Conservation (phyloP, 1,140 invertebrate species). For the Bradysia coprophila region DNA sequence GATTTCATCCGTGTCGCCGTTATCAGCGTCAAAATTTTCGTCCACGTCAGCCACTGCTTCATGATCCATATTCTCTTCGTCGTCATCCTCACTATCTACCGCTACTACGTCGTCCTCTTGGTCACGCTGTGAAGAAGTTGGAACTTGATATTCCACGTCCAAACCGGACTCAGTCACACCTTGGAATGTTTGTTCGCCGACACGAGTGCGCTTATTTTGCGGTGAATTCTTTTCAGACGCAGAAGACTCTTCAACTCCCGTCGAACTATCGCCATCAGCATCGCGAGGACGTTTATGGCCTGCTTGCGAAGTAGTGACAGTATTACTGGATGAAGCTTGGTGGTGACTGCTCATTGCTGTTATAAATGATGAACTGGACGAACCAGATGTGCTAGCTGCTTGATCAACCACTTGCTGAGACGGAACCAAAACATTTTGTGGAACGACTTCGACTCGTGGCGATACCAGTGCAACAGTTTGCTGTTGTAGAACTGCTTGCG, state of each 20-base stretch:
- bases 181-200: conserved; percentile 12
- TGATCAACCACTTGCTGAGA: conserved; percentile 15
- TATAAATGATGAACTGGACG: conserved; percentile 14
- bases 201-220: conserved; percentile 20
- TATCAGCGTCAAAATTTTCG: conserved; percentile 23
- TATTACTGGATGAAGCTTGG: conserved; percentile 32
- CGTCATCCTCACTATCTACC: conserved; percentile 45
- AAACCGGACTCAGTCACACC: conserved; percentile 31
- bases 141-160: conserved; percentile 55
- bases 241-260: conserved; percentile 27
- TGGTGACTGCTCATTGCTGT: conserved; percentile 28
- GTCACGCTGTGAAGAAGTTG: conserved; percentile 62
- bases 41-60: conserved; percentile 20
- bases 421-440: conserved; percentile 11
- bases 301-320: conserved; percentile 40
- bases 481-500: conserved; percentile 26
- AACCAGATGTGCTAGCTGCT: conserved; percentile 24
- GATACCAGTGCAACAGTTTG: conserved; percentile 54
- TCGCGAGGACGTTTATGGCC: conserved; percentile 34
- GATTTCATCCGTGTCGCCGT: conserved; percentile 30
- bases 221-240: conserved; percentile 21
- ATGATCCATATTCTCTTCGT: conserved; percentile 32
- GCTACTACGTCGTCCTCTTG: conserved; percentile 65
- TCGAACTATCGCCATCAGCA: conserved; percentile 31
- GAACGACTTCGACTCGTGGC: conserved; percentile 36